Percentiles rank a stretch among this genome's conserved stretches.
phyloP scores from a whole-genome alignment of 2,888 invertebrate genomes.

The Caradrina kadenii region DNA sequence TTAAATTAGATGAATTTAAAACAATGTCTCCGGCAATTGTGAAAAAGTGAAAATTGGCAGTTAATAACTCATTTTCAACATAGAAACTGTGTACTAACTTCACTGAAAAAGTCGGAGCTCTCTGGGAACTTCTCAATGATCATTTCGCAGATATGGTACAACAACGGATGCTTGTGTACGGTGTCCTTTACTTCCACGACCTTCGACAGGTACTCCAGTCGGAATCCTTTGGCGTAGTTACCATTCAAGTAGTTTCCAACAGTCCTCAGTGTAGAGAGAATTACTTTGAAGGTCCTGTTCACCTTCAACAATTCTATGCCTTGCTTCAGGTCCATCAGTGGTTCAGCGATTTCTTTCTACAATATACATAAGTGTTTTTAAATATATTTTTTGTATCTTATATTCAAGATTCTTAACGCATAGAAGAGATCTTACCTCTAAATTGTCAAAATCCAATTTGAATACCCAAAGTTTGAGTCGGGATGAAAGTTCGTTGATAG shows the following conservation, averaged over 20 bases:
- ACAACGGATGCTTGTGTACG: conserved; percentile 99
- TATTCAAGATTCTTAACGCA: not conserved
- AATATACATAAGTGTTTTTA: conserved; percentile 36
- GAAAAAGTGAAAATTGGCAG: not conserved
- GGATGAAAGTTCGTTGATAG: conserved; percentile 98
- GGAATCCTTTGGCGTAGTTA: conserved; percentile 97
- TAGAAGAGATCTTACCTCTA: conserved; percentile 92
- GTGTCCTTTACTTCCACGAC: conserved; percentile 99
- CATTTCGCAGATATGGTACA: conserved; percentile 99
- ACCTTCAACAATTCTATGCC: conserved; percentile 97
- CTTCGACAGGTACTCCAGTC: conserved; percentile 98
- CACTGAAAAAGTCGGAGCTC: conserved; percentile 98
- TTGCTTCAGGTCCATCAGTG: conserved; percentile 99
- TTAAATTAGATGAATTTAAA: too few species aligned
- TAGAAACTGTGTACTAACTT: conserved; percentile 90
- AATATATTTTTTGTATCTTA: not conserved
- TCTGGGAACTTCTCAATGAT: conserved; percentile 99
- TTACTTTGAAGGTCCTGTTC: conserved; percentile 98
- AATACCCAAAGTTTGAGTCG: conserved; percentile 99
- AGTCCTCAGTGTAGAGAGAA: conserved; percentile 97
- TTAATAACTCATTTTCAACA: conserved; percentile 29
- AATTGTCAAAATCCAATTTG: conserved; percentile 99
- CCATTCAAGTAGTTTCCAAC: conserved; percentile 99
- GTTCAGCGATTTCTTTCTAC: conserved; percentile 98
- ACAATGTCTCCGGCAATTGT: not conserved